Evolutionary conservation across 2,113 vertebrate genomes (phyloP).

Genomic region (Pithys albifrons): DNA sequence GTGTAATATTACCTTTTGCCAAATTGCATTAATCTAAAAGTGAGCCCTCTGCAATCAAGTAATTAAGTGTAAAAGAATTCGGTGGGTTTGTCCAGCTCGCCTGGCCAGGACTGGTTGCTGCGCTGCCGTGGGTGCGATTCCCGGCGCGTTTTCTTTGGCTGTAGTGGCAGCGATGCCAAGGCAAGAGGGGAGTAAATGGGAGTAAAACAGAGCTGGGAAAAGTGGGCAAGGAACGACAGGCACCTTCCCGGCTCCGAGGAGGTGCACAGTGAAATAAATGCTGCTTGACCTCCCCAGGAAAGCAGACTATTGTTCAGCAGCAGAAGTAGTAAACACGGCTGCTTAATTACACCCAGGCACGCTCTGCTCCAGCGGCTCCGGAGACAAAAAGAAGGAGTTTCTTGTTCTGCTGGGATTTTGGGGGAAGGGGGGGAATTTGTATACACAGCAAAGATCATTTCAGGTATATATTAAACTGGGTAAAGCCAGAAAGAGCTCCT

Average conservation of each 20-base stretch:
- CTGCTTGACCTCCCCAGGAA: slow-evolving; percentile 74
- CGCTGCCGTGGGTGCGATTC: background rate
- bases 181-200: slow-evolving; percentile 16
- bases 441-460: slow-evolving; percentile 58
- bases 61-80: slow-evolving; percentile 67
- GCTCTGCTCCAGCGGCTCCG: background rate
- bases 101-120: slow-evolving; percentile 56
- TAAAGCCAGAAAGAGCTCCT: slow-evolving; percentile 66
- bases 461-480: slow-evolving; percentile 62
- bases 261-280: slow-evolving; percentile 69
- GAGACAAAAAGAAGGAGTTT: slow-evolving; percentile 63
- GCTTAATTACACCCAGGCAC: slow-evolving; percentile 71
- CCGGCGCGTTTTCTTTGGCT: slow-evolving; percentile 6
- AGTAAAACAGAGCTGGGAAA: background rate
- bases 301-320: slow-evolving; percentile 74
- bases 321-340: slow-evolving; percentile 64
- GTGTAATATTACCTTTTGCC: slow-evolving; percentile 81
- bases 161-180: slow-evolving; percentile 16
- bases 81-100: slow-evolving; percentile 48
- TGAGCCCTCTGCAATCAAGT: slow-evolving; percentile 76
- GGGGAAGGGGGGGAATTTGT: background rate
- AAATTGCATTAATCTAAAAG: slow-evolving; percentile 82
- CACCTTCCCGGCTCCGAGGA: background rate
- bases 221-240: slow-evolving; percentile 5
- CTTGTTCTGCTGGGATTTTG: slow-evolving; percentile 38